A percentile compares a stretch with the other conserved stretches of the same genome.
Conservation (phyloP, 2,113 vertebrate genomes). For the Pangasianodon hypophthalmus region DNA sequence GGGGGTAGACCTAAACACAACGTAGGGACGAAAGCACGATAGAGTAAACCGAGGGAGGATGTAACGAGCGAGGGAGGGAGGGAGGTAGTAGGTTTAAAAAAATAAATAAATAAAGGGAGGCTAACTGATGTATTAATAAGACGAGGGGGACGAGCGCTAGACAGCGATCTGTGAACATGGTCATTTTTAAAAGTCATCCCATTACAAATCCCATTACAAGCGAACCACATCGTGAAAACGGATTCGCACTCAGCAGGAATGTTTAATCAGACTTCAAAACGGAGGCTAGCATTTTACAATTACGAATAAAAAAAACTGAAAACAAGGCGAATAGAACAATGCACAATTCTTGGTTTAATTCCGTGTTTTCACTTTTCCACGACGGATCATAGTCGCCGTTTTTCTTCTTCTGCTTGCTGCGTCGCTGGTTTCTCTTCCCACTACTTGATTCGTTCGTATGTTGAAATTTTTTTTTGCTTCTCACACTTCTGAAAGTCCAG, state of each 20-base stretch:
- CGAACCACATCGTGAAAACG: not conserved
- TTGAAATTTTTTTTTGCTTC: not conserved
- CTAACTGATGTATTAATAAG: constrained; percentile 39
- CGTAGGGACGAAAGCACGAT: constrained; percentile 47
- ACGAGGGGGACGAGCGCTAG: constrained; percentile 38
- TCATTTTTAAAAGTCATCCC: constrained; percentile 20
- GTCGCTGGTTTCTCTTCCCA: not conserved
- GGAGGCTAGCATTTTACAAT: not conserved
- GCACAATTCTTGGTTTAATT: not conserved
- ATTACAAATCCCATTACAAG: not conserved
- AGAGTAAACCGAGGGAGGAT: constrained; percentile 37
- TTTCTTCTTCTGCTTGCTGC: not conserved
- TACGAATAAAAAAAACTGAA: not conserved
- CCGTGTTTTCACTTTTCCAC: not conserved
- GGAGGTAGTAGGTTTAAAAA: constrained; percentile 7
- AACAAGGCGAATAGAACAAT: not conserved
- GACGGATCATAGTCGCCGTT: not conserved
- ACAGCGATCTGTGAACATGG: constrained; percentile 7
- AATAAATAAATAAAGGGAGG: constrained; percentile 35
- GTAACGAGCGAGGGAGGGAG: constrained; percentile 30
- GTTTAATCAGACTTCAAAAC: not conserved
- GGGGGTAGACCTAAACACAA: constrained; percentile 52
- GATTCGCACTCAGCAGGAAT: not conserved
- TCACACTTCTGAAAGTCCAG: not conserved
- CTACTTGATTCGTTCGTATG: not conserved